These are phyloP conservation scores for Malurus cyaneus DNA, from an alignment of 2,113 vertebrate species.

Conservation along the genomic window DNA sequence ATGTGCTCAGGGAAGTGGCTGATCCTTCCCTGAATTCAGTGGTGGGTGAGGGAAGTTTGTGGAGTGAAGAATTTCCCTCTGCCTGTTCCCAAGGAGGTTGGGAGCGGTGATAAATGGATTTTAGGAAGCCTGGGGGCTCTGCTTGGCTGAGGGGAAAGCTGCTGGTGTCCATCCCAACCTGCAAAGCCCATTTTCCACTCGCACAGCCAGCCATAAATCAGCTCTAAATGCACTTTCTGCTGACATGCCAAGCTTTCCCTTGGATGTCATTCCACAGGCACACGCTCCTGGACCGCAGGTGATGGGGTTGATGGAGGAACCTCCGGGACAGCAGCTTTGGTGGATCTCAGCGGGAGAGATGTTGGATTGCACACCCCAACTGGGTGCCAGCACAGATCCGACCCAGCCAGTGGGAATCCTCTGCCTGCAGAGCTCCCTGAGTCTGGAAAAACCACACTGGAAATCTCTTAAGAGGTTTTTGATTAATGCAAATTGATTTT, in stretches of 20 bases:
- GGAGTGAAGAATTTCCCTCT: background rate
- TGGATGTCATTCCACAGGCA: background rate
- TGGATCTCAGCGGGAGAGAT: background rate
- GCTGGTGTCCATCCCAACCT: background rate
- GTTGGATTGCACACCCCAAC: background rate
- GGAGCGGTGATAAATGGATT: background rate
- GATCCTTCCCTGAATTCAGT: background rate
- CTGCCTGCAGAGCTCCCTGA: background rate
- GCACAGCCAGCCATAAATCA: background rate
- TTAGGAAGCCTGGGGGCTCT: background rate
- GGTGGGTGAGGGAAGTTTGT: background rate
- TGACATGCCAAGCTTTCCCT: background rate
- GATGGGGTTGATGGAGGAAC: background rate
- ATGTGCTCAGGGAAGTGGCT: background rate
- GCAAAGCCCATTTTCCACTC: background rate
- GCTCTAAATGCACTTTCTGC: background rate
- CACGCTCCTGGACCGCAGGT: background rate
- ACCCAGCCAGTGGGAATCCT: background rate
- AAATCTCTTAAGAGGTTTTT: constrained; percentile 31
- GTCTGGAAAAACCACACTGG: background rate
- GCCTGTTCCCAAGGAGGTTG: background rate
- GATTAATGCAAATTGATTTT: constrained; percentile 11
- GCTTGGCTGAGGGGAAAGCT: background rate
- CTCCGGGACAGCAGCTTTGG: background rate
- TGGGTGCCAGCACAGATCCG: background rate